Base-by-base conservation (phyloP, 2,797 vertebrate genomes). In the Cephalopachus bancanus region DNA sequence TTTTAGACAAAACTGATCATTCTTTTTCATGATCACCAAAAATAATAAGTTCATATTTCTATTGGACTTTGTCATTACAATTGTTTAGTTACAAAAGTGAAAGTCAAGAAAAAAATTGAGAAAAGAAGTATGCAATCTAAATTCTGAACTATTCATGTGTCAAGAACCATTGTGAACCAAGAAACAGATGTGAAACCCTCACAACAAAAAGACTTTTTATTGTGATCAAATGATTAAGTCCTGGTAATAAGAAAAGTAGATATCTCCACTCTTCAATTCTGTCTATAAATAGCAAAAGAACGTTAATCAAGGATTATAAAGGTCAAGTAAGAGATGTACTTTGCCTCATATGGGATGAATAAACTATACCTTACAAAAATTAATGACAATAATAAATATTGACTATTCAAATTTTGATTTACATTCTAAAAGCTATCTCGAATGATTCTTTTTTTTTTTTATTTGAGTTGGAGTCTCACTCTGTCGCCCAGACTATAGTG, bases 341-440 rank as follows among this genome's bases (percentile, higher is more conserved):
- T 81, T 76, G 19, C 76, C 11, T 19, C 17, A 88, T 4, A 89
- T 72, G 62, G 57, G 24, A 72, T 55, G 37, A 79, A 64, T 60
- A 55, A 78, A 0, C 14, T 76, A 65, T 19, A 67, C 17, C 28
- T 86, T 90, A 89, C 79, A 90, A 92, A 79, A 93, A 64, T 44
- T 20, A 94, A 86, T 55, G 62, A 49, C 15, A 88, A 11, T 71
- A 26, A 75, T 74, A 20, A 88, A 95, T 51, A 80, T 51, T 90
- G 51, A 96, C 15, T 93, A 59, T n/a, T 71, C 20, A 49, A 26
- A 24, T 84, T 91, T 78, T 78, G 20, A 91, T 81, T 62, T 92
- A 44, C 11, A 22, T 16, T 55, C 8, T 92, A 33, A 24, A 85
- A 72, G 26, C 28, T 37, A 78, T 67, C 33, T 53, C 30, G 91